Evolutionary conservation across 1,140 invertebrate species (phyloP).

Genomic region (Caenorhabditis brenneri): DNA sequence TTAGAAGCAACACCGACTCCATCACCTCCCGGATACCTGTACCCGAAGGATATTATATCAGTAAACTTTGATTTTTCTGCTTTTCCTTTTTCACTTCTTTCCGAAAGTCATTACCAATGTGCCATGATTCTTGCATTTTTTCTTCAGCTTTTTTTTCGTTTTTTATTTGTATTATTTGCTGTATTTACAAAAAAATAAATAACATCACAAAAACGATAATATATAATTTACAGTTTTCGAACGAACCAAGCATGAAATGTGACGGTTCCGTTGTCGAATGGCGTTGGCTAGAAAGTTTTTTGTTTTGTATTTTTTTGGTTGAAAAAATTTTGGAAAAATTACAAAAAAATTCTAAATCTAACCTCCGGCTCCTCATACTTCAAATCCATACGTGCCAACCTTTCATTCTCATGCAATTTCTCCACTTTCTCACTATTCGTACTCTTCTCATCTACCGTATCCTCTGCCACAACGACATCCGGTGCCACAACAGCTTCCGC

Average conservation of each 20-base stretch:
- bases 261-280: constrained; percentile 10
- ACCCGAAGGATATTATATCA: not conserved
- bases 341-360: not conserved
- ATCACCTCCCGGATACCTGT: not conserved
- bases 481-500: not conserved
- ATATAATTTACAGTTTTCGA: not conserved
- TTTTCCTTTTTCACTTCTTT: not conserved
- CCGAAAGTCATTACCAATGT: not conserved
- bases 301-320: not conserved
- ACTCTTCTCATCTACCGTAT: constrained; percentile 30
- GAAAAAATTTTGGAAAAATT: not conserved
- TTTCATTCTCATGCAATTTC: not conserved
- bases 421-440: constrained; percentile 24
- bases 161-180: not conserved
- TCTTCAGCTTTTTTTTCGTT: not conserved
- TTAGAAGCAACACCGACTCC: not conserved
- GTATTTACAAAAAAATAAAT: not conserved
- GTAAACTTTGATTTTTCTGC: not conserved
- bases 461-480: not conserved
- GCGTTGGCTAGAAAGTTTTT: not conserved
- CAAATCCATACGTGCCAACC: constrained; percentile 15
- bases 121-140: constrained; percentile 14
- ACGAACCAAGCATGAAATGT: constrained; percentile 22
- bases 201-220: not conserved
- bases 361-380: constrained; percentile 15